Conservation (phyloP, 2,797 vertebrate genomes). For the Valencia hispanica region DNA sequence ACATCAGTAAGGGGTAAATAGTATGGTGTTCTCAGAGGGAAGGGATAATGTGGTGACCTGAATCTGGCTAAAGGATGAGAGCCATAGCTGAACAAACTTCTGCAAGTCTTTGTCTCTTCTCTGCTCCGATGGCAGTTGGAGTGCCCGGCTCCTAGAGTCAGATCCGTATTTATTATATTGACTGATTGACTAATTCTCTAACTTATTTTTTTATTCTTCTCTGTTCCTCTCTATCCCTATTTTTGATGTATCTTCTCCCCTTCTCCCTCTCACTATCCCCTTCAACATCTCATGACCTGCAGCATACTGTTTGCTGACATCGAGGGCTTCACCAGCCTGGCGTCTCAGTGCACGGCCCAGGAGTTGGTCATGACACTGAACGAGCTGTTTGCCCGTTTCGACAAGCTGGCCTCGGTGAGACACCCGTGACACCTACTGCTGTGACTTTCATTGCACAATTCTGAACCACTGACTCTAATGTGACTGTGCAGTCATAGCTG, state of each 20-base stretch:
- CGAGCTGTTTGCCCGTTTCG: constrained; percentile 84
- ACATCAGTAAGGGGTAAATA: background rate
- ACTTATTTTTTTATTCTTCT: constrained; percentile 32
- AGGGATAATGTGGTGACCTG: constrained; percentile 70
- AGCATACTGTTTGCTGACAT: constrained; percentile 86
- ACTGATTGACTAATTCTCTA: constrained; percentile 46
- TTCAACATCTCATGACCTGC: constrained; percentile 26
- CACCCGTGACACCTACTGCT: constrained; percentile 7
- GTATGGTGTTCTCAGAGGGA: constrained; percentile 55
- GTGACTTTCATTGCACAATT: constrained; percentile 23
- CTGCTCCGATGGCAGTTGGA: constrained; percentile 44
- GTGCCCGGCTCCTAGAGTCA: constrained; percentile 29
- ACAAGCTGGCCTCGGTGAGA: constrained; percentile 85
- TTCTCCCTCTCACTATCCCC: background rate
- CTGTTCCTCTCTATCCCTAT: constrained; percentile 15
- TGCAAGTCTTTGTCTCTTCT: constrained; percentile 11
- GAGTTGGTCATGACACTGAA: constrained; percentile 86
- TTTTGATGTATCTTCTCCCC: constrained; percentile 5
- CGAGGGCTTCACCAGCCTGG: constrained; percentile 85
- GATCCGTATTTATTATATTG: constrained; percentile 33
- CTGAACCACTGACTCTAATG: constrained; percentile 24
- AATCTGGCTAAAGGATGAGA: constrained; percentile 62
- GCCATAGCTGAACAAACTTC: constrained; percentile 63
- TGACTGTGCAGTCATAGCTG: constrained; percentile 7
- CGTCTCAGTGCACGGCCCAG: constrained; percentile 85